Evolutionary conservation across 2,888 invertebrate species (phyloP).

Genomic region (Amblyjoppa proteus): DNA sequence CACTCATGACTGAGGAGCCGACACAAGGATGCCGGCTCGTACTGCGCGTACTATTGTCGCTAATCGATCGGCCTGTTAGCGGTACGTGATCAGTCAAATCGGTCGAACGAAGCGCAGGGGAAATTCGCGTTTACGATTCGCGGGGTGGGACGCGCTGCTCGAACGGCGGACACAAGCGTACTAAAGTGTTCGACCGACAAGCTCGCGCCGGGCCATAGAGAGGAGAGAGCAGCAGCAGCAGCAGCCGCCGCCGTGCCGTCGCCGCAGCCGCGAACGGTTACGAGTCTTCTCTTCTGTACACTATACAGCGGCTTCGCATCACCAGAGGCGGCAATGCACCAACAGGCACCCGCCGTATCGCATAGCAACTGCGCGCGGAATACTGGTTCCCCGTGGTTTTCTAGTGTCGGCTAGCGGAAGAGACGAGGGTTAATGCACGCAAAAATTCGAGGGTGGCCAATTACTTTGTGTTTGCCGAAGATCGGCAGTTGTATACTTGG

Average conservation of each 20-base stretch:
- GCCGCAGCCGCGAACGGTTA: too few relatives aligned
- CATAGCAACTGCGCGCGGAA: slow-evolving; percentile 76
- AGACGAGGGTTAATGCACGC: too few relatives aligned
- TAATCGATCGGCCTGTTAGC: slow-evolving; percentile 22
- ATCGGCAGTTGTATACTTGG: too few relatives aligned
- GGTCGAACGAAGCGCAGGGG: neutral
- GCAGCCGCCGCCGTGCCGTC: too few relatives aligned
- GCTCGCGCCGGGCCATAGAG: neutral
- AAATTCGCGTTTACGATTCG: neutral
- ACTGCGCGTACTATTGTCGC: neutral
- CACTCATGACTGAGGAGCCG: neutral
- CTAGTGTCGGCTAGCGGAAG: too few relatives aligned
- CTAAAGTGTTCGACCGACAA: neutral
- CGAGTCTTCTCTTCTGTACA: neutral
- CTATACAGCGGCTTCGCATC: neutral
- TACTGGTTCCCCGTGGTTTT: slow-evolving; percentile 26
- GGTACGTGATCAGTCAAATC: slow-evolving; percentile 18
- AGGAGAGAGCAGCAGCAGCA: neutral
- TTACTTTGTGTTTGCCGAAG: too few relatives aligned
- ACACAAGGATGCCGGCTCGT: neutral
- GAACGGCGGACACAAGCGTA: slow-evolving; percentile 1
- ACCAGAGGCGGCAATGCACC: neutral
- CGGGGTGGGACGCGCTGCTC: neutral
- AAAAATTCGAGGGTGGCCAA: too few relatives aligned
- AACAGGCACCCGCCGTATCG: slow-evolving; percentile 70